Conservation (phyloP, 2,797 vertebrate species). For the Acrocephalus scirpaceus region DNA sequence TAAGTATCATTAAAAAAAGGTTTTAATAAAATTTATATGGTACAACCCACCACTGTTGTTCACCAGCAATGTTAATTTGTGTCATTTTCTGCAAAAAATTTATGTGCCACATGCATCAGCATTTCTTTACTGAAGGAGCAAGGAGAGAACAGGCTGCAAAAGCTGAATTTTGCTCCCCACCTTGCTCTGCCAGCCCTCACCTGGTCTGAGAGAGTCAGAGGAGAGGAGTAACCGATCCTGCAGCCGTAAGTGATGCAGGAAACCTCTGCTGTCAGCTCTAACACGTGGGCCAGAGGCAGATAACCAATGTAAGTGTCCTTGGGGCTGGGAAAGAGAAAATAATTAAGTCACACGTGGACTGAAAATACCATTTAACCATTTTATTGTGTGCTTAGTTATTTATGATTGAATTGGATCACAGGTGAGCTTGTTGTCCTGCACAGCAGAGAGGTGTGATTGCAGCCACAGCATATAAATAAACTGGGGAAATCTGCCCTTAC, state of each 20-base stretch:
- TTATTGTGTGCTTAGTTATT: not conserved
- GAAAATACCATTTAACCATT: not conserved
- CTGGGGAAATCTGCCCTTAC: not conserved
- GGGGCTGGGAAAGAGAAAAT: constrained; percentile 76
- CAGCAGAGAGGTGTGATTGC: not conserved
- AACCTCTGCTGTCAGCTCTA: constrained; percentile 97
- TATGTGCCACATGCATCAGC: not conserved
- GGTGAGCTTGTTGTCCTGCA: not conserved
- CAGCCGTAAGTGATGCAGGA: constrained; percentile 96
- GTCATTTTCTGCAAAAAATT: not conserved
- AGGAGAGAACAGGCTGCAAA: not conserved
- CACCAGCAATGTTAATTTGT: not conserved
- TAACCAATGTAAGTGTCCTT: constrained; percentile 96
- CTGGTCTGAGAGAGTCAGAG: constrained; percentile 96
- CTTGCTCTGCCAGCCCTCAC: constrained; percentile 68
- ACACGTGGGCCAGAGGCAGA: constrained; percentile 93
- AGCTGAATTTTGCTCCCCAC: not conserved
- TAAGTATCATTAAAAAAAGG: not conserved
- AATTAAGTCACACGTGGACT: not conserved
- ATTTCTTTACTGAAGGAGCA: not conserved
- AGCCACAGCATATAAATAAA: not conserved
- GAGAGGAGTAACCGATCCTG: constrained; percentile 95
- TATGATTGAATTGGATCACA: not conserved
- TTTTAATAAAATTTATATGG: not conserved
- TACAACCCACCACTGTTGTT: not conserved